Percentiles rank a stretch among this genome's conserved stretches.
These are phyloP conservation scores for Tachina fera DNA, from an alignment of 2,888 invertebrate genomes.

Conservation along the genomic window DNA sequence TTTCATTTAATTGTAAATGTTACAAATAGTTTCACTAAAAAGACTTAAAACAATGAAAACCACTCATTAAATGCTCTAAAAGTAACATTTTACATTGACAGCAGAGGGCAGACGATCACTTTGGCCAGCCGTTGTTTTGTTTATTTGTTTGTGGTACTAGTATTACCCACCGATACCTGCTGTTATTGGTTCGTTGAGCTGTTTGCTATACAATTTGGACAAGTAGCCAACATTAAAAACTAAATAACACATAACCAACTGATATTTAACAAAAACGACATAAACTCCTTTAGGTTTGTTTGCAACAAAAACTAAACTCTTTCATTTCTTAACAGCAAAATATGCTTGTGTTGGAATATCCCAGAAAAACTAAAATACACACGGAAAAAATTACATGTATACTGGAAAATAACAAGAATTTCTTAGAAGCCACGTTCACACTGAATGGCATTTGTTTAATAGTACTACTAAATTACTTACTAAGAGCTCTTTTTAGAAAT, in stretches of 20 bases:
- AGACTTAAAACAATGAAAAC: slow-evolving; percentile 62
- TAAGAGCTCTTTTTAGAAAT: too few species aligned
- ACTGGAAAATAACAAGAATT: slow-evolving; percentile 58
- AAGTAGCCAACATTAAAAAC: slow-evolving; percentile 68
- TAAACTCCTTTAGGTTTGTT: slow-evolving; percentile 76
- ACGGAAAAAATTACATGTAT: slow-evolving; percentile 39
- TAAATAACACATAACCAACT: slow-evolving; percentile 76
- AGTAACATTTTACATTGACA: slow-evolving; percentile 72
- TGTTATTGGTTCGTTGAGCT: slow-evolving; percentile 28
- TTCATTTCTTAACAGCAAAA: slow-evolving; percentile 36
- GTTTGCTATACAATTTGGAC: slow-evolving; percentile 59
- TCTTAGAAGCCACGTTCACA: slow-evolving; percentile 23
- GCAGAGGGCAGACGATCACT: slow-evolving; percentile 71
- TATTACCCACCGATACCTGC: slow-evolving; percentile 7
- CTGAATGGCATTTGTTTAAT: background rate
- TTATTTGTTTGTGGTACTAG: background rate
- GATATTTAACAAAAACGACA: slow-evolving; percentile 81
- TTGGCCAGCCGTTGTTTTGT: slow-evolving; percentile 20
- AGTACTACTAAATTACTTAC: too few species aligned
- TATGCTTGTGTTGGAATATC: slow-evolving; percentile 35
- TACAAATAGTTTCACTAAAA: slow-evolving; percentile 63
- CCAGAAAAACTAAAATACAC: background rate
- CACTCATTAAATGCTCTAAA: slow-evolving; percentile 72
- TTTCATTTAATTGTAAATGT: slow-evolving; percentile 60
- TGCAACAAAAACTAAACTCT: slow-evolving; percentile 14